These are phyloP conservation scores for Urechis unicinctus DNA, from an alignment of 2,888 invertebrate genomes.

Conservation along the genomic window DNA sequence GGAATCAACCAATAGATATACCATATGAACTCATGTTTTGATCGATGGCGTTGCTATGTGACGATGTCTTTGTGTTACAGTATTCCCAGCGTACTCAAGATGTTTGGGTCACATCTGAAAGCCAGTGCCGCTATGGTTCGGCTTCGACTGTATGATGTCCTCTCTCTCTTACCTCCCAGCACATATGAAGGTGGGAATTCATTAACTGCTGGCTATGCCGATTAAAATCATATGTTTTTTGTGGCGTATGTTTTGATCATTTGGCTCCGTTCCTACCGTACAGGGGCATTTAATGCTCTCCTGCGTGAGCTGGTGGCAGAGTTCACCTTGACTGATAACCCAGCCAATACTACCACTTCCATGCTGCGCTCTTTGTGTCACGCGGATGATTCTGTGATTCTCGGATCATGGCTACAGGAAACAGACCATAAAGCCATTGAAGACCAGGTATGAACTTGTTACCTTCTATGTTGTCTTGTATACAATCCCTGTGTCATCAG, in stretches of 20 bases:
- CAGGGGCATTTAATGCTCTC: slow-evolving; percentile 69
- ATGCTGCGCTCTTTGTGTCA: slow-evolving; percentile 75
- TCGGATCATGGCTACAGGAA: slow-evolving; percentile 92
- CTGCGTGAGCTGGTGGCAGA: slow-evolving; percentile 86
- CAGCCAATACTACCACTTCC: slow-evolving; percentile 78
- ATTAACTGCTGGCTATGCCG: background rate
- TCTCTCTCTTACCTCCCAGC: slow-evolving; percentile 70
- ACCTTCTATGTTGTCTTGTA: background rate
- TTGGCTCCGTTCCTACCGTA: slow-evolving; percentile 9
- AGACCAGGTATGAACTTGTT: slow-evolving; percentile 70
- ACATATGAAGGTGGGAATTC: slow-evolving; percentile 65
- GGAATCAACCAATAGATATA: too few relatives aligned
- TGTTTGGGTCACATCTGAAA: slow-evolving; percentile 63
- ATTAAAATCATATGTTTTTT: background rate
- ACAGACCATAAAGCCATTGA: slow-evolving; percentile 94
- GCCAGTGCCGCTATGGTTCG: slow-evolving; percentile 91
- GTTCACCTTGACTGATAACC: slow-evolving; percentile 88
- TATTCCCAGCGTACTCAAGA: slow-evolving; percentile 45
- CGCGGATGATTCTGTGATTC: slow-evolving; percentile 80
- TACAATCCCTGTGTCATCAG: background rate
- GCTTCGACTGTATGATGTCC: slow-evolving; percentile 82
- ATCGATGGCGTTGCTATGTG: background rate
- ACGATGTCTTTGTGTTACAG: slow-evolving; percentile 26
- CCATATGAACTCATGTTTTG: background rate
- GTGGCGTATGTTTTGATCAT: background rate